A percentile compares a stretch with the other conserved stretches of the same genome.
Evolutionary conservation across 2,113 vertebrate genomes (phyloP).

Genomic region (Athene cunicularia): DNA sequence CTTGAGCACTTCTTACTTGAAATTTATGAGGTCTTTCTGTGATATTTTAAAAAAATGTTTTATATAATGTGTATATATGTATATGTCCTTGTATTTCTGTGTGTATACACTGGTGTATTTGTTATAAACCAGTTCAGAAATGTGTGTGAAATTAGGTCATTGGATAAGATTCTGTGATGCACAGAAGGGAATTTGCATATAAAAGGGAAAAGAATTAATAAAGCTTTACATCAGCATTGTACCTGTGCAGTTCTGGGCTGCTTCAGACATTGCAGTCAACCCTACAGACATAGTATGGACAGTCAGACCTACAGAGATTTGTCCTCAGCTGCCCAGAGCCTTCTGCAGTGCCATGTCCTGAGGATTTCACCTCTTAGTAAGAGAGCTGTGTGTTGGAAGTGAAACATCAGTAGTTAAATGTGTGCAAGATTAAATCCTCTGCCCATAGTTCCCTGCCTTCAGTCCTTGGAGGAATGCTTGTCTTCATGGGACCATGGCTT

Average conservation of each 20-base stretch:
- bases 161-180: background rate
- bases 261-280: background rate
- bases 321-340: background rate
- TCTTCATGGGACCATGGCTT: background rate
- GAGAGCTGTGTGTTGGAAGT: background rate
- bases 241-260: background rate
- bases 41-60: background rate
- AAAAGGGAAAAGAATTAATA: background rate
- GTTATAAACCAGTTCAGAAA: background rate
- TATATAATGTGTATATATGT: background rate
- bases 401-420: background rate
- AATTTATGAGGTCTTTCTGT: background rate
- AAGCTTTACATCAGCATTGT: background rate
- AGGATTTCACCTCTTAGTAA: background rate
- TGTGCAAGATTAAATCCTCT: background rate
- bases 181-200: background rate
- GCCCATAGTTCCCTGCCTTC: background rate
- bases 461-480: background rate
- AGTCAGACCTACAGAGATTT: background rate
- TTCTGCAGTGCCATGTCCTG: background rate
- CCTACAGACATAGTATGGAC: background rate
- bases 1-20: background rate
- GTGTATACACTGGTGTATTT: background rate
- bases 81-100: background rate
- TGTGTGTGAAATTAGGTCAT: background rate